phyloP scores from a whole-genome alignment of 53 echinoderm and acorn worm genomes.

The Crossaster papposus region DNA sequence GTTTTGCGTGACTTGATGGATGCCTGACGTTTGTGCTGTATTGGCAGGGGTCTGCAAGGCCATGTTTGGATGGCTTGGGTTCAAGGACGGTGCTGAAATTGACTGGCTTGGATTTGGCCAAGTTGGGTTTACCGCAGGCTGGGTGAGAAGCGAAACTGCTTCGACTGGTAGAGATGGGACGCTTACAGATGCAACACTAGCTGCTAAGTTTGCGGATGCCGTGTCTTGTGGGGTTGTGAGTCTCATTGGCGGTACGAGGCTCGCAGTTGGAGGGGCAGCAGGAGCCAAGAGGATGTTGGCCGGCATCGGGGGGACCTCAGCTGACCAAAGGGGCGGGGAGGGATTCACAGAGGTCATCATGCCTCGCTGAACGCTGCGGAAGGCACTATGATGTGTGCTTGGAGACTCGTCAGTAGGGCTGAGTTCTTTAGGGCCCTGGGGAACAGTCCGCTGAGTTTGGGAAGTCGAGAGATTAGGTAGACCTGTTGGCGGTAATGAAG shows the following conservation, averaged over 20 bases:
- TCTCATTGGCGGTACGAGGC: conserved; percentile 46
- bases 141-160: conserved; percentile 55
- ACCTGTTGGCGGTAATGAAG: conserved; percentile 33
- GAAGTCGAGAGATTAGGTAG: conserved; percentile 4
- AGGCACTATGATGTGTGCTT: conserved; percentile 74
- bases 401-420: conserved; percentile 47
- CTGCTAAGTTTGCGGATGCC: conserved; percentile 55
- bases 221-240: conserved; percentile 61
- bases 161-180: conserved; percentile 70
- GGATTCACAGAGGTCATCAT: conserved; percentile 77
- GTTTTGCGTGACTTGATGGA: conserved; percentile 64
- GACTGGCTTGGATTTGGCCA: conserved; percentile 8
- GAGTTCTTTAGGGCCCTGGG: conserved; percentile 56
- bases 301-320: conserved; percentile 83
- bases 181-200: conserved; percentile 72
- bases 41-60: conserved; percentile 34
- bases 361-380: conserved; percentile 69
- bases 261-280: conserved; percentile 63
- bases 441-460: conserved; percentile 14
- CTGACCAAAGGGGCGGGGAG: conserved; percentile 95
- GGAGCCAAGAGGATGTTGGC: conserved; percentile 92
- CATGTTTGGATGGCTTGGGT: conserved; percentile 37
- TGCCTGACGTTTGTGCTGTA: conserved; percentile 42
- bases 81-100: not conserved
- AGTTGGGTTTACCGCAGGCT: conserved; percentile 45